phyloP scores from a whole-genome alignment of 37 sponge, comb jelly and placozoan genomes.

The Halisarca cf. caerulea region DNA sequence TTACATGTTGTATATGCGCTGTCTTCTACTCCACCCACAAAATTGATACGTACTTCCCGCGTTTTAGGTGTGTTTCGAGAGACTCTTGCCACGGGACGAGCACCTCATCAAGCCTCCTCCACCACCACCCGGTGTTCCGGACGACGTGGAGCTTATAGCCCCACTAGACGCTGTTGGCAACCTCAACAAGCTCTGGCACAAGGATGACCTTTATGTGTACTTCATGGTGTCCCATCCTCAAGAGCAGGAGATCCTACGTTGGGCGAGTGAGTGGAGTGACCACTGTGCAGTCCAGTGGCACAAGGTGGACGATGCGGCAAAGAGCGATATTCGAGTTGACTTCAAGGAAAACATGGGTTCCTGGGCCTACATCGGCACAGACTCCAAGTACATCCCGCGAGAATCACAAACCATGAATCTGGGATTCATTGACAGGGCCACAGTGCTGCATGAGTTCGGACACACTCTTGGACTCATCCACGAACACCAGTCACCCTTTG shows the following conservation, averaged over 20 bases:
- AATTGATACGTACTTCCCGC: too few species aligned
- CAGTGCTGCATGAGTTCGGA: constrained; percentile 65
- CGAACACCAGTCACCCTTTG: constrained; percentile 65
- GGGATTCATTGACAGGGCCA: constrained; percentile 52
- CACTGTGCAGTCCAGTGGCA: constrained; percentile 54
- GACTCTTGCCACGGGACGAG: constrained; percentile 40
- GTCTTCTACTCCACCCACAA: too few species aligned
- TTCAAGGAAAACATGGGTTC: constrained; percentile 53
- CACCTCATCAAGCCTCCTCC: constrained; percentile 39
- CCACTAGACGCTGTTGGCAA: constrained; percentile 56
- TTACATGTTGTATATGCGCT: background rate
- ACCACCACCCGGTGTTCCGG: constrained; percentile 25
- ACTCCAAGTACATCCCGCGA: constrained; percentile 31
- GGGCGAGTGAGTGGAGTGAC: constrained; percentile 65
- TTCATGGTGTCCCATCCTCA: constrained; percentile 43
- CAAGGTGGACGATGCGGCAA: background rate
- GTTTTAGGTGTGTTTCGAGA: constrained; percentile 52
- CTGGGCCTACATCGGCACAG: constrained; percentile 61
- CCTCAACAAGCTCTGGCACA: constrained; percentile 47
- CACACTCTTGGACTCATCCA: constrained; percentile 64
- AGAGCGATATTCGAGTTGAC: constrained; percentile 56
- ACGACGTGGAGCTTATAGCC: constrained; percentile 30
- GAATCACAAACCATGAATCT: constrained; percentile 62
- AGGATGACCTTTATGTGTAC: constrained; percentile 54
- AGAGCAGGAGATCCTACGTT: constrained; percentile 32